Base-by-base conservation (phyloP, 1,140 invertebrate genomes). In the Drosophila simulans region DNA sequence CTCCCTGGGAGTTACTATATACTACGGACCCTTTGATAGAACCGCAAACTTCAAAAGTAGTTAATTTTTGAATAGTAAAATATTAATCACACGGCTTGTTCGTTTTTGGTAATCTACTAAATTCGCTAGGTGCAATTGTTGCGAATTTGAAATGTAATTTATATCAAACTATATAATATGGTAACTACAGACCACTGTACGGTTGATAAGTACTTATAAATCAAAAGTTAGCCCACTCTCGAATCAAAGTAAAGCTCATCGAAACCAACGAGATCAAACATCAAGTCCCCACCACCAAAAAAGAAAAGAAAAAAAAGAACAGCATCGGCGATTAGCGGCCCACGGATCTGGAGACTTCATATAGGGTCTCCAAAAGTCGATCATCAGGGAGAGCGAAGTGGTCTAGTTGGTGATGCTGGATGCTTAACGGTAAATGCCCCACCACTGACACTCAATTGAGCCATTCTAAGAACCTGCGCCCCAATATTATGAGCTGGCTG, bases 381-480 rank as follows among this genome's bases (percentile, higher is more conserved):
- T 45, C 65, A 66, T 39, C 66, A n/a, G 43, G 43, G 63, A 35
- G 51, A 40, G 64, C 51, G 35, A 69, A 69, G 64, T 70, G 51
- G 51, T 70, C 66, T 40, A 55, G 51, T 74, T 56, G 64, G 64
- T 68, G 52, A 64, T 64, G 46, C 73, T 66, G 72, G 62, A 66
- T 55, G 63, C 62, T 76, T 76, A 43, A 86, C 62, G 83, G 83
- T 86, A 86, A 86, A 78, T 86, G 78, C 62, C 58, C 63, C 59
- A 56, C 77, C 58, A 80, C 64, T 69, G 56, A 65, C 74, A 81
- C 66, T 64, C 65, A 81, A 39, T 70, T 59, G 77, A 70, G 59
- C 64, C 70, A 58, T 56, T 53, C 51, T 58, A 59, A 65, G 62
- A 88, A 82, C 74, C 74, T 72, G 83, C 83, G 59, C 59, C 73